Evolutionary conservation across 2,888 invertebrate genomes (phyloP), one percentile per base, ranked within the genome.

Genomic region (Netelia fuscicornis): DNA sequence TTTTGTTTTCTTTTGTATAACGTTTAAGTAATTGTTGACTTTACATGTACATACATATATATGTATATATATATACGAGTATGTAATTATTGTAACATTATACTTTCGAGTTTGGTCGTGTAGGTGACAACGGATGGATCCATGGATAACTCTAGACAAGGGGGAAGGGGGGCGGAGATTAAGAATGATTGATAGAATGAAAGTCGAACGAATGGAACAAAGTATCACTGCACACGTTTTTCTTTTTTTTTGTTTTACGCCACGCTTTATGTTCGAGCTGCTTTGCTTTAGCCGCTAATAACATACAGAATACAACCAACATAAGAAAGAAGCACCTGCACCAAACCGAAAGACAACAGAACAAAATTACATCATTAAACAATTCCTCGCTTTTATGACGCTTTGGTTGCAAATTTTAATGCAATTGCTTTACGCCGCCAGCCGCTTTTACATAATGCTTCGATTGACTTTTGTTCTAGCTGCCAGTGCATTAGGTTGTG

Each of bases 401-500:
- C 85, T 86, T 81, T 58, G 74, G 74, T 68, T 83, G 30, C 37
- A 56, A 65, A 58, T 65, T 20, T 20, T 81, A 54, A 23, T 56
- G 80, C 79, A 86, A 83, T 71, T 60, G 89, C 88, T 86, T 88
- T 88, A 68, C 82, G 84, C 82, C 81, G 88, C 88, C 86, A 86
- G 87, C 89, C 81, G 88, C 88, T 89, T 37, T 37, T 89, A 87
- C 84, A 86, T 84, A 74, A 86, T 85, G 71, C 78, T 86, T 88
- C 89, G 87, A 89, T 91, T 92, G 90, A 92, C 88, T 91, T 92
- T 93, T 92, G 90, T 92, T 92, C 90, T 92, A 91, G 92, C 91
- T 90, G 90, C 91, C 92, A 92, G 91, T 92, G 91, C 92, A 90
- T 89, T 93, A 91, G 91, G 89, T 92, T 92, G 90, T 93, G 90